Conservation (phyloP, 2,888 invertebrate species). For the Ophraella communa region DNA sequence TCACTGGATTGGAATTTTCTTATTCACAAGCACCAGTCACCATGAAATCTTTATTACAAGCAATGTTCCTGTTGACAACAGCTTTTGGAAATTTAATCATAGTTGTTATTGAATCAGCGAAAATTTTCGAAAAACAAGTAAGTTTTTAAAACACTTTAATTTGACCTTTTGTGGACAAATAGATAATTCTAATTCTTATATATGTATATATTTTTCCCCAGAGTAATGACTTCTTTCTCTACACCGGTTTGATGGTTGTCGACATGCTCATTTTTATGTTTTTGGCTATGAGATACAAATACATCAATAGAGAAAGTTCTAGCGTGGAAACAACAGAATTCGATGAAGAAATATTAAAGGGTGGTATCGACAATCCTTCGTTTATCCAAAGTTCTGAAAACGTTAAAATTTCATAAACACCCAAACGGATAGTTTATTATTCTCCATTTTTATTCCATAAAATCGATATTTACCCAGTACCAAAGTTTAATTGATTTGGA, state of each 20-base stretch:
- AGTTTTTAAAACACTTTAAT: constrained; percentile 29
- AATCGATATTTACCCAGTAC: neutral
- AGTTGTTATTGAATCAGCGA: constrained; percentile 82
- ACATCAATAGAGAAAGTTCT: constrained; percentile 59
- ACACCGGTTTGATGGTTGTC: constrained; percentile 82
- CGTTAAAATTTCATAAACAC: neutral
- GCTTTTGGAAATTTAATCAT: constrained; percentile 95
- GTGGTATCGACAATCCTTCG: constrained; percentile 34
- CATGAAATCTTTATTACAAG: constrained; percentile 95
- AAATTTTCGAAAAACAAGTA: constrained; percentile 79
- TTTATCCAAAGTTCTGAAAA: constrained; percentile 18
- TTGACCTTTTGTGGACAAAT: neutral
- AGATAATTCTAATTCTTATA: constrained; percentile 1
- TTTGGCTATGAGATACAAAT: constrained; percentile 82
- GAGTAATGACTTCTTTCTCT: constrained; percentile 87
- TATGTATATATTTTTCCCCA: too few relatives aligned
- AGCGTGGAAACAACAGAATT: constrained; percentile 18
- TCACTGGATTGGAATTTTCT: constrained; percentile 94
- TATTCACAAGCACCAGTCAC: constrained; percentile 91
- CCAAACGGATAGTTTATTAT: too few relatives aligned
- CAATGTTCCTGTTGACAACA: constrained; percentile 90
- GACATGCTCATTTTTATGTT: constrained; percentile 83
- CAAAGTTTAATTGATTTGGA: neutral
- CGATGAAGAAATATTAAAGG: neutral
- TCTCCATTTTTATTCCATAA: neutral